Evolutionary conservation across 2,113 vertebrate genomes (phyloP).

Genomic region (Otocyon megalotis): DNA sequence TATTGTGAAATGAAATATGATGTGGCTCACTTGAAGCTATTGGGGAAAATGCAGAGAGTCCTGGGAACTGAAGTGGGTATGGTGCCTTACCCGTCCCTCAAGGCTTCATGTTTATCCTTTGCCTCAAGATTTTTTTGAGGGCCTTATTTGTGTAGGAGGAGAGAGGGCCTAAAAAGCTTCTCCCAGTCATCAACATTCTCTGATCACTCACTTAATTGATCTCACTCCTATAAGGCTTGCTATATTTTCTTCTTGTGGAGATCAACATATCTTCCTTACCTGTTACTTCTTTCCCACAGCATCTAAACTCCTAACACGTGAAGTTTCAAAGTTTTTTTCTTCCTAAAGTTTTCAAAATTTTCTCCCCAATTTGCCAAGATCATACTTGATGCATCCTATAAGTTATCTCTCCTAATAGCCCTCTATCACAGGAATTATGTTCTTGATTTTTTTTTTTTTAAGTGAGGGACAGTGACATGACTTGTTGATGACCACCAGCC

Average conservation of each 20-base stretch:
- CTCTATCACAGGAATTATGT: background rate
- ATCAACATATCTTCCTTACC: background rate
- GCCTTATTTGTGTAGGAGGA: background rate
- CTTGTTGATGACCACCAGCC: background rate
- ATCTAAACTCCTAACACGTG: background rate
- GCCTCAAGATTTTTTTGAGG: background rate
- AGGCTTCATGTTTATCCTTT: background rate
- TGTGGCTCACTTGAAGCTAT: background rate
- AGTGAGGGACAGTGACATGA: background rate
- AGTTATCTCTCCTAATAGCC: background rate
- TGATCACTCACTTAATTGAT: background rate
- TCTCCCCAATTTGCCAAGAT: background rate
- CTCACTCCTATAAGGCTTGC: background rate
- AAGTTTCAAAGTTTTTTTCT: background rate
- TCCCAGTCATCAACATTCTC: background rate
- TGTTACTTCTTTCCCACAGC: background rate
- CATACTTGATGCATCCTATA: background rate
- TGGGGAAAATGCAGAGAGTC: background rate
- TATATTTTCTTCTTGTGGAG: background rate
- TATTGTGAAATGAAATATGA: background rate
- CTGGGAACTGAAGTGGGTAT: background rate
- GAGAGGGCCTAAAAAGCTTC: background rate
- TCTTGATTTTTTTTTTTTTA: background rate
- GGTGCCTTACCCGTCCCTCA: accelerated
- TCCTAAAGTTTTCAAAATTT: background rate